Percentiles rank a stretch among this genome's conserved stretches.
Conservation (phyloP, 2,888 invertebrate genomes). For the Volucella bombylans region DNA sequence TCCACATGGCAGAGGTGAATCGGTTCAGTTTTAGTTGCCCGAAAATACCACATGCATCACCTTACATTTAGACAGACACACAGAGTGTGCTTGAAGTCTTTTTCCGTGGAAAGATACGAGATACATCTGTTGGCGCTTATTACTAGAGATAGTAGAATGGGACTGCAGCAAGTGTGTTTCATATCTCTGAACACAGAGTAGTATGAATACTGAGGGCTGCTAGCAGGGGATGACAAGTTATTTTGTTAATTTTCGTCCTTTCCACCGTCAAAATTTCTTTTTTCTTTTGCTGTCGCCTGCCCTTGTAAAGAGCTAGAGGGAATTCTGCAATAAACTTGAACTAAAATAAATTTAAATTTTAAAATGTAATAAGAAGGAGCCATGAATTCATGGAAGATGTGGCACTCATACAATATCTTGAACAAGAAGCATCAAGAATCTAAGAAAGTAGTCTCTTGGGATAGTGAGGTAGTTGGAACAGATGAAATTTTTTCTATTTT, state of each 20-base stretch:
- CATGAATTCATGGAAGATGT: no score
- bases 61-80: neutral
- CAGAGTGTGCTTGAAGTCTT: neutral
- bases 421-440: no score
- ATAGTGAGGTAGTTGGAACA: no score
- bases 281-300: neutral
- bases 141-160: slow-evolving; percentile 4
- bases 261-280: slow-evolving; percentile 5
- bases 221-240: slow-evolving; percentile 26
- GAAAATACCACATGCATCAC: slow-evolving; percentile 28
- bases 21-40: slow-evolving; percentile 24
- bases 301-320: no score
- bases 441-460: no score
- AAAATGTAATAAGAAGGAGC: no score
- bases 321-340: no score
- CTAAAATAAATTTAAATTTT: no score
- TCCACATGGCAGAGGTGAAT: slow-evolving; percentile 24
- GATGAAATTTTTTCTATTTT: no score
- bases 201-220: neutral
- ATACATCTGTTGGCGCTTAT: slow-evolving; percentile 27
- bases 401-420: no score
- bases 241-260: slow-evolving; percentile 30
- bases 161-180: slow-evolving; percentile 4
- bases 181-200: neutral
- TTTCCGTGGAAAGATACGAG: neutral